Percentiles rank a stretch among this genome's conserved stretches.
These are phyloP conservation scores for Leptopilina syphax DNA, from an alignment of 2,888 invertebrate species.

Conservation along the genomic window DNA sequence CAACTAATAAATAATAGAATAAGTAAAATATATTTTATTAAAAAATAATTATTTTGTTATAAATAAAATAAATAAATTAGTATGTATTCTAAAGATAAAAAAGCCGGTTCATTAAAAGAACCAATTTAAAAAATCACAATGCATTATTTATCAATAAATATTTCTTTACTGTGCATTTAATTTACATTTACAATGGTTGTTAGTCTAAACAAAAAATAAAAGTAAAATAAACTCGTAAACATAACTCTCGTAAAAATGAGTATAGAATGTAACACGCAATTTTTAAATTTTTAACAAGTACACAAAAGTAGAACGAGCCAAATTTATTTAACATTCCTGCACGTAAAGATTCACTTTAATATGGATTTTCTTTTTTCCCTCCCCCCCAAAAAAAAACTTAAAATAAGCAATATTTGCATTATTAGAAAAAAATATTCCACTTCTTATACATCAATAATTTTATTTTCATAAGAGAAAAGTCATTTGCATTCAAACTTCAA, in stretches of 20 bases:
- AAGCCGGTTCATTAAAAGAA: no score
- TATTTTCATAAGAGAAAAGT: no score
- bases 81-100: no score
- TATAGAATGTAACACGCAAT: neutral
- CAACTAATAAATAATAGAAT: no score
- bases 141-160: no score
- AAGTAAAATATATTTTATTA: no score
- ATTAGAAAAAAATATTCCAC: neutral
- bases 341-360: neutral
- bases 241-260: slow-evolving; percentile 15
- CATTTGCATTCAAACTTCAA: neutral
- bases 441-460: no score
- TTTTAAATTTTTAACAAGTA: slow-evolving; percentile 11
- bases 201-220: slow-evolving; percentile 13
- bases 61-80: no score
- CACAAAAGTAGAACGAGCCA: neutral
- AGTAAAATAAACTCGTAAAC: slow-evolving; percentile 12
- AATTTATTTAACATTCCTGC: neutral
- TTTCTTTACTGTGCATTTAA: neutral
- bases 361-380: neutral
- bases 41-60: no score
- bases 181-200: slow-evolving; percentile 19
- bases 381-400: no score
- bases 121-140: no score
- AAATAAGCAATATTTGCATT: neutral